Evolutionary conservation across 1,140 invertebrate genomes (phyloP), one percentile per base, ranked within the genome.

Genomic region (Conus betulinus): DNA sequence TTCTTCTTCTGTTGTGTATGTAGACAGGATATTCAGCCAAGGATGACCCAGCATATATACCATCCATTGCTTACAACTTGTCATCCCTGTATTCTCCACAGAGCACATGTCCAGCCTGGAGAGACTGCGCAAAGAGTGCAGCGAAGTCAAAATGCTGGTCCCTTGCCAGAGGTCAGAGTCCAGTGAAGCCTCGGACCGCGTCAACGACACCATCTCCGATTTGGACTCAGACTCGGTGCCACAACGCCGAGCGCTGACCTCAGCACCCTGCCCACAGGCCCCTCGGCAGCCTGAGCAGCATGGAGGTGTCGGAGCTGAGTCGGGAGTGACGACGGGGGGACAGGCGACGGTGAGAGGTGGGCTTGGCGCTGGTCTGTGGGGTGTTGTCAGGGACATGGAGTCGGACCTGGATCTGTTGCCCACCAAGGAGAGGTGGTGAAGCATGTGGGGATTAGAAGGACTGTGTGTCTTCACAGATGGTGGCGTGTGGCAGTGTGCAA

Each of bases 391-490:
- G 8, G 84, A 88, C 52, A 88, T 93, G 85, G 92, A 92, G 27
- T 51, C 85, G 11, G 93, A 94, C 78, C 90, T 94, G 39, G 93
- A 94, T 85, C 89, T 94, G 10, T 88, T 94, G 51, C 93, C 93
- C 15, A 93, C 92, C 39, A 94, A 93, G 87, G 93, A 94, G 90
- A 90, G 39, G 85, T 89, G 51, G 79, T 88, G 23, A 87, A 71
- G 84, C 39, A 85, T 7, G 78, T 15, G 8, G 71, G n/a, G 76
- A 82, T 78, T 0, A 4, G 10, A 10, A 53, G 39, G 17, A 81
- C 10, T 3, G 39, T 7, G n/a, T n/a, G 27, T 81, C 10, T 81
- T 51, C 79, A 81, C 10, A 53, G 79, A 81, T 51, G 15, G 20
- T 23, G 23, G n/a, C n/a, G n/a, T n/a, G n/a, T n/a, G n/a, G 8